Conservation (phyloP, 2,113 vertebrate species). For the Phainopepla nitens region DNA sequence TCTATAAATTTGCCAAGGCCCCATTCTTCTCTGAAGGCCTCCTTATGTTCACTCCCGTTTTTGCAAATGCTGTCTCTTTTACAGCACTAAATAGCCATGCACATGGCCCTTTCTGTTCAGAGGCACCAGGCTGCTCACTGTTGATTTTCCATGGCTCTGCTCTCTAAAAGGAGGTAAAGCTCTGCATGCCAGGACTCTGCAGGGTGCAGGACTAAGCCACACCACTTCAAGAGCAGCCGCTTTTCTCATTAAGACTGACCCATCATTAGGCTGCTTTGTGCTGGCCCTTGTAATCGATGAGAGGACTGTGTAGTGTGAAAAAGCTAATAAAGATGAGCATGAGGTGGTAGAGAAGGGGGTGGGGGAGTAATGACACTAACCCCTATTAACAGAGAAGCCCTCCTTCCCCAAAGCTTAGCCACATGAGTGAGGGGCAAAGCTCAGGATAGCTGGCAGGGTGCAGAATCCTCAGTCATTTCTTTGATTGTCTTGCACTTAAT, state of each 20-base stretch:
- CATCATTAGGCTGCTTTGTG: conserved; percentile 87
- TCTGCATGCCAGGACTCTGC: conserved; percentile 80
- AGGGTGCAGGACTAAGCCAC: conserved; percentile 72
- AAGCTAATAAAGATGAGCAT: conserved; percentile 64
- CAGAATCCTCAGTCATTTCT: conserved; percentile 14
- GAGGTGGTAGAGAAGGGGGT: conserved; percentile 14
- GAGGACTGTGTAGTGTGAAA: conserved; percentile 70
- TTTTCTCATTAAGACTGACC: conserved; percentile 91
- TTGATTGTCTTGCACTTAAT: conserved; percentile 6
- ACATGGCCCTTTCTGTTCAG: conserved; percentile 77
- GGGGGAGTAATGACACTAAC: conserved; percentile 19
- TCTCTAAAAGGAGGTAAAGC: conserved; percentile 77
- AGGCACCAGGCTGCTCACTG: conserved; percentile 74
- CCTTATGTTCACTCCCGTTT: conserved; percentile 95
- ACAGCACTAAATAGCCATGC: conserved; percentile 81
- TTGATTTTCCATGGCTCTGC: conserved; percentile 87
- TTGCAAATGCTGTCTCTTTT: conserved; percentile 85
- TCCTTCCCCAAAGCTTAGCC: neutral
- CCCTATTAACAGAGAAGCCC: neutral
- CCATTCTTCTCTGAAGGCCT: conserved; percentile 93
- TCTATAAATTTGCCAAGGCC: conserved; percentile 96
- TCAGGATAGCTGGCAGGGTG: neutral
- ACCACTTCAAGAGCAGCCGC: conserved; percentile 75
- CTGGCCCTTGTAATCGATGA: conserved; percentile 88
- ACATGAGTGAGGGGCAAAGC: neutral